phyloP scores from a whole-genome alignment of 2,888 invertebrate genomes.

The Vesta saturnalis region DNA sequence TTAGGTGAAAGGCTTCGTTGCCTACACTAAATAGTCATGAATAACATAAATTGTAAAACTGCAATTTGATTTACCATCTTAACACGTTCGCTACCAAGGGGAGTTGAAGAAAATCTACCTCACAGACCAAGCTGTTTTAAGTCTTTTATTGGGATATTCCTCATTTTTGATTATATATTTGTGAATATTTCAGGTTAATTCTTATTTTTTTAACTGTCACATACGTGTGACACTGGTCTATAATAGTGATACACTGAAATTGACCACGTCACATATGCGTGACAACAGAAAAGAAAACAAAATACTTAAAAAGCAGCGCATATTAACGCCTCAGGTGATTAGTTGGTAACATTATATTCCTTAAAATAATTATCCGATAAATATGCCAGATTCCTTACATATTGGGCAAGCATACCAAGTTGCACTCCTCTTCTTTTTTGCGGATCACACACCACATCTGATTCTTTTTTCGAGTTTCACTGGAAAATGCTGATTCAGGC shows the following conservation, averaged over 20 bases:
- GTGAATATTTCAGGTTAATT: neutral
- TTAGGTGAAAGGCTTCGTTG: too few species aligned
- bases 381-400: too few species aligned
- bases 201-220: neutral
- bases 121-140: neutral
- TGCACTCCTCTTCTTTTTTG: neutral
- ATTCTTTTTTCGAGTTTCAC: neutral
- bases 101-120: neutral
- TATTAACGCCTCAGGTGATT: neutral
- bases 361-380: too few species aligned
- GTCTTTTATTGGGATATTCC: neutral
- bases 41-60: too few species aligned
- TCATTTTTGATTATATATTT: neutral
- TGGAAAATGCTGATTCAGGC: neutral
- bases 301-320: neutral
- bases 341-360: neutral
- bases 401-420: neutral
- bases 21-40: too few species aligned
- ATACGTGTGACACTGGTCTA: neutral
- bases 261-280: too few species aligned
- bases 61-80: too few species aligned
- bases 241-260: neutral
- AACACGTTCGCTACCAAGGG: neutral
- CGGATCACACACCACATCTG: neutral
- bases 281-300: neutral